Evolutionary conservation across 2,888 invertebrate species (phyloP).

Genomic region (Stenodera caucasica): DNA sequence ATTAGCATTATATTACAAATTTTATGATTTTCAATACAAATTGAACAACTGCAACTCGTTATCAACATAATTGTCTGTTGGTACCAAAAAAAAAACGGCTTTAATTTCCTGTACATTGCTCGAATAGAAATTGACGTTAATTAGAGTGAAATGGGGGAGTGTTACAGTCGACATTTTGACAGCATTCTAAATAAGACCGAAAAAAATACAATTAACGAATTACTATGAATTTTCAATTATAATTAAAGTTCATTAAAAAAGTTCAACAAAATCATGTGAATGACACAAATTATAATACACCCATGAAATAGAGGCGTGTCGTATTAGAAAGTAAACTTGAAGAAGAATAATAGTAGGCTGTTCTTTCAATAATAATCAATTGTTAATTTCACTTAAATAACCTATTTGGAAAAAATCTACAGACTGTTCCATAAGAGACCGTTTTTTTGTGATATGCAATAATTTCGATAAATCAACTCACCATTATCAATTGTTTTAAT

Average conservation of each 20-base stretch:
- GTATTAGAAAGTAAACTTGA: conserved; percentile 4
- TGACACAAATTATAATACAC: neutral
- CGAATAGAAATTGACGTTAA: conserved; percentile 4
- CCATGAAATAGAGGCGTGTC: neutral
- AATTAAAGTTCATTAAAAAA: neutral
- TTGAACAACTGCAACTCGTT: neutral
- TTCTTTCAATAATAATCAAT: neutral
- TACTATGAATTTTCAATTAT: neutral
- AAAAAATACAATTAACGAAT: neutral
- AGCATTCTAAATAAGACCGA: neutral
- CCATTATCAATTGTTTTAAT: conserved; percentile 35
- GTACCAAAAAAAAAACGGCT: neutral
- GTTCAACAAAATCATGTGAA: neutral
- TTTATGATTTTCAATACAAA: neutral
- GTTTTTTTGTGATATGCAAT: no score
- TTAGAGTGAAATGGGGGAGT: conserved; percentile 4
- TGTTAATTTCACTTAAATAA: neutral
- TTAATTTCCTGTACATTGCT: neutral
- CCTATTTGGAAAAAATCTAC: no score
- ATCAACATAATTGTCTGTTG: neutral
- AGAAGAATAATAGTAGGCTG: neutral
- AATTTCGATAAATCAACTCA: conserved; percentile 24
- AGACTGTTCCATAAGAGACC: no score
- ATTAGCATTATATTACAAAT: neutral
- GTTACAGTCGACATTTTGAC: neutral